Evolutionary conservation across 2,888 invertebrate genomes (phyloP).

Genomic region (Frankliniella fusca): DNA sequence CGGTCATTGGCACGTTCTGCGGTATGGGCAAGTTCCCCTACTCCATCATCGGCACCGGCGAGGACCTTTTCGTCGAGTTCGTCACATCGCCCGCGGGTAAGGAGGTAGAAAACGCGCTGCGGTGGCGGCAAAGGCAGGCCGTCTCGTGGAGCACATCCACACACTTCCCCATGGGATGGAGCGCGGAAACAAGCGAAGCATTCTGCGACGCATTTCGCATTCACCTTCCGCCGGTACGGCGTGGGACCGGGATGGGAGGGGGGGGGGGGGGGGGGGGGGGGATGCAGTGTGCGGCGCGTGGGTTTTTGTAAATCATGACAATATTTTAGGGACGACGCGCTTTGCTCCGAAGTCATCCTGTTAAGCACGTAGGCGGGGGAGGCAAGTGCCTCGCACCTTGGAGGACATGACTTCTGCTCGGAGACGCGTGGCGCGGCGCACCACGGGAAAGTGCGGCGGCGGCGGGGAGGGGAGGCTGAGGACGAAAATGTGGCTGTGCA

Average conservation of each 20-base stretch:
- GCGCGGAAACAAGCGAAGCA: no score
- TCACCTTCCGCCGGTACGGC: neutral
- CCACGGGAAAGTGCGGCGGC: neutral
- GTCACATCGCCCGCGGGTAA: slow-evolving; percentile 80
- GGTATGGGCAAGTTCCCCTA: slow-evolving; percentile 92
- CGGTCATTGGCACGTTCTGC: slow-evolving; percentile 85
- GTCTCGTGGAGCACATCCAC: no score
- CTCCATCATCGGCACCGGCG: slow-evolving; percentile 88
- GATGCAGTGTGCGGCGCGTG: neutral
- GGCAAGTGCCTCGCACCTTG: neutral
- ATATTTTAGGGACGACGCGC: neutral
- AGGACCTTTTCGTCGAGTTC: slow-evolving; percentile 83
- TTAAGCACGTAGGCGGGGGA: slow-evolving; percentile 2
- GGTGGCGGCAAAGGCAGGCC: no score
- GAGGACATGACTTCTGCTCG: neutral
- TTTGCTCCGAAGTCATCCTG: neutral
- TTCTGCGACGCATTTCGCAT: neutral
- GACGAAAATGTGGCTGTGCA: slow-evolving; percentile 15
- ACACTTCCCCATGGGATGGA: no score
- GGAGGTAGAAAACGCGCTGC: neutral
- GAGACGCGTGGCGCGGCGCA: neutral
- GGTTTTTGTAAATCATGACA: slow-evolving; percentile 16
- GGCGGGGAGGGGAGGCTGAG: neutral
- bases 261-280: no score
- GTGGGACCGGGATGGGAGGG: no score